These are phyloP conservation scores for Drosophila flavopinicola DNA, from an alignment of 2,888 invertebrate species.

Conservation along the genomic window DNA sequence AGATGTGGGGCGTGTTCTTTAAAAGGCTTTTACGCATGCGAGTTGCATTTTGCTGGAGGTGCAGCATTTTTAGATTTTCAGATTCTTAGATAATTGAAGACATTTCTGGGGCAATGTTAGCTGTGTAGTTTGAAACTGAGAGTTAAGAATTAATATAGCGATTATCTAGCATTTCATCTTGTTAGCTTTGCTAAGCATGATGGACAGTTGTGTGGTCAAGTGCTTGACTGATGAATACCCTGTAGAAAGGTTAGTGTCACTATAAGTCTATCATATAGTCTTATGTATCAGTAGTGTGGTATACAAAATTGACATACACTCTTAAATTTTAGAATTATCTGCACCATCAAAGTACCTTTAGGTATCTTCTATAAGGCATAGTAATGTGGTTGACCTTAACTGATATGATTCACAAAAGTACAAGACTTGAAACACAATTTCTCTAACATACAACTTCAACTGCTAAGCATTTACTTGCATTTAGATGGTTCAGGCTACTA, in stretches of 20 bases:
- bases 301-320: too few relatives aligned
- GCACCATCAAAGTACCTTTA: too few relatives aligned
- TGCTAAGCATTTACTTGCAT: neutral
- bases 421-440: neutral
- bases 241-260: too few relatives aligned
- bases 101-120: slow-evolving; percentile 46
- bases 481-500: neutral
- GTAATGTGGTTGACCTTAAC: too few relatives aligned
- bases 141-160: neutral
- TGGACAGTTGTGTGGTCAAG: too few relatives aligned
- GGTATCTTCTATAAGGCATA: too few relatives aligned
- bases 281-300: too few relatives aligned
- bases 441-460: too few relatives aligned
- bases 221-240: neutral
- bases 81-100: slow-evolving; percentile 57
- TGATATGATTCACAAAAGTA: neutral
- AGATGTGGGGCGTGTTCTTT: slow-evolving; percentile 19
- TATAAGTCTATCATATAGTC: too few relatives aligned
- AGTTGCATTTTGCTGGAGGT: slow-evolving; percentile 23
- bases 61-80: slow-evolving; percentile 45
- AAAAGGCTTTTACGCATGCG: slow-evolving; percentile 38
- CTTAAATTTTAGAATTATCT: too few relatives aligned
- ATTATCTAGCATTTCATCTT: neutral
- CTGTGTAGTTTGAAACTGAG: neutral
- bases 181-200: neutral